Base-by-base conservation (phyloP, 2,888 invertebrate genomes). In the Loripinus fragilis region DNA sequence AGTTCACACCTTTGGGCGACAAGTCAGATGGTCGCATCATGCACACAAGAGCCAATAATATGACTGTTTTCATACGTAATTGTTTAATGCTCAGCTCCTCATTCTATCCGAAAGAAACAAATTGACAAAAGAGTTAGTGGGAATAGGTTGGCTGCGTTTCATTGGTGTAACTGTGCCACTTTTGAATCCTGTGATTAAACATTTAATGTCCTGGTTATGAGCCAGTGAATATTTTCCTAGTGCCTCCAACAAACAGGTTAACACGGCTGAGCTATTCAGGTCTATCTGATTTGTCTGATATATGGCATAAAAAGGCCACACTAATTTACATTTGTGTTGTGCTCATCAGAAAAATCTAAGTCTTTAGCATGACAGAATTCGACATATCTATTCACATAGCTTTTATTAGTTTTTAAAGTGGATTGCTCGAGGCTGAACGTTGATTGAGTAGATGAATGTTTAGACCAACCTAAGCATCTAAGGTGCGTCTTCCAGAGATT, bases 401-500 rank as follows among this genome's bases (percentile, higher is more conserved):
- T 17, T 20, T 50, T 69, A 33, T 69, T 45, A 10, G 69, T 48
- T 20, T 48, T 69, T 42, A 69, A 3, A 7, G 69, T 69, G 8
- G 69, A 69, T 69, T 45, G 25, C 15, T 48, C 48, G 8, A 69
- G 38, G 20, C 48, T 50, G 28, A 20, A 20, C 8, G 42, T 45
- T 1, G 69, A 25, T 20, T 69, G 45, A 30, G 33, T 28, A 3
- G 69, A 33, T 3, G 50, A 48, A 15, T 33, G 45, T 5, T 28
- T 20, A 2, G 69, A 67, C 67, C 67, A 67, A 10, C 67, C 67
- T 67, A 67, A 41, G 67, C 67, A 67, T 8, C 67, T 41, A 23
- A 67, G 67, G 10, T 42, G 67, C 42, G 67, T 42, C 20, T 41
- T 25, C 67, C 67, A 67, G 41, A 67, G 41, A 67, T 8, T 45